These are phyloP conservation scores for Hydrolagus affinis DNA, from an alignment of 2,113 vertebrate species.

Conservation along the genomic window DNA sequence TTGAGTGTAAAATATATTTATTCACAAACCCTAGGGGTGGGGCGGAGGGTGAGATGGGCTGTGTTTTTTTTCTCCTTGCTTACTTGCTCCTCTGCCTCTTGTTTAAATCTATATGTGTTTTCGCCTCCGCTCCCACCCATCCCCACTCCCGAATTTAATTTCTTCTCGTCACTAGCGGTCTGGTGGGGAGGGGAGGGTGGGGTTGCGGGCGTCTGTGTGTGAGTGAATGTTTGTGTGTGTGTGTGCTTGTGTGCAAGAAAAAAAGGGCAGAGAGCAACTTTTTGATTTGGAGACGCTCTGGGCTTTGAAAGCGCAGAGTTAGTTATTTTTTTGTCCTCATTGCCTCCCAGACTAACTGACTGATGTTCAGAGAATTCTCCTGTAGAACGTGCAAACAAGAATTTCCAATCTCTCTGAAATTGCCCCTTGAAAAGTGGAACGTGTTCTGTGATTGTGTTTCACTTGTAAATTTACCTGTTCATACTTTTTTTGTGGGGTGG, in stretches of 20 bases:
- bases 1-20: constrained; percentile 25
- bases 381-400: constrained; percentile 55
- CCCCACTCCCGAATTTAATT: background rate
- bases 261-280: background rate
- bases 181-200: background rate
- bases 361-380: constrained; percentile 54
- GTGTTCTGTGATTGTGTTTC: constrained; percentile 70
- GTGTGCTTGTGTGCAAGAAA: background rate
- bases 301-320: constrained; percentile 47
- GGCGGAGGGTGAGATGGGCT: too few species aligned
- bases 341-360: constrained; percentile 28
- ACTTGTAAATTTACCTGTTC: constrained; percentile 73
- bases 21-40: background rate
- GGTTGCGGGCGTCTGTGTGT: background rate
- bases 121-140: too few species aligned
- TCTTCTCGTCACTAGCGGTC: background rate
- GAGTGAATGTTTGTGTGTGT: background rate
- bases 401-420: constrained; percentile 53
- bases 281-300: constrained; percentile 38
- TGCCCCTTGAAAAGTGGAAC: constrained; percentile 66
- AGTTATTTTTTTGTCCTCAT: constrained; percentile 40
- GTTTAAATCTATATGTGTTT: background rate
- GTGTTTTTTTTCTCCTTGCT: too few species aligned
- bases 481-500: constrained; percentile 58
- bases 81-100: constrained; percentile 7